Evolutionary conservation across 2,797 vertebrate species (phyloP).

Genomic region (Lerista edwardsae): DNA sequence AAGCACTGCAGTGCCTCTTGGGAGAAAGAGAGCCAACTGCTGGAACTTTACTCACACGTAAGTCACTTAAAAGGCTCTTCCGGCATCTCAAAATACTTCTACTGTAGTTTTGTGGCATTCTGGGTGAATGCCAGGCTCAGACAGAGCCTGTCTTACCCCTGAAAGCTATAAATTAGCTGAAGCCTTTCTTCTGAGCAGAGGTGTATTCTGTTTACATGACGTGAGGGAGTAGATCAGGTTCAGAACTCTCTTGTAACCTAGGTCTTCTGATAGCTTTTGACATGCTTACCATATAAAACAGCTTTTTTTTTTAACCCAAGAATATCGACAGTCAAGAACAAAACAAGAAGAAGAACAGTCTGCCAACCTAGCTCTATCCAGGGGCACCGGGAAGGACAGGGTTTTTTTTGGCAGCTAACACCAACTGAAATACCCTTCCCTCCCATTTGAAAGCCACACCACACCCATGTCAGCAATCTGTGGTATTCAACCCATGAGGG

Average conservation of each 20-base stretch:
- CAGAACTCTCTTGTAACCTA: not conserved
- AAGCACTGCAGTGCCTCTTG: not conserved
- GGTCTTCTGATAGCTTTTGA: not conserved
- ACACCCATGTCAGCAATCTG: constrained; percentile 79
- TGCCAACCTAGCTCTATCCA: constrained; percentile 14
- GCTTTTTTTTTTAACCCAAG: not conserved
- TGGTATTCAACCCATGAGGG: constrained; percentile 75
- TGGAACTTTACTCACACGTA: not conserved
- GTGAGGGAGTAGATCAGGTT: not conserved
- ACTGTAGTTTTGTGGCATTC: not conserved
- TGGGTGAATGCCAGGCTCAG: not conserved
- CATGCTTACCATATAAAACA: not conserved
- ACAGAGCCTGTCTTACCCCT: not conserved
- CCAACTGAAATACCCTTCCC: constrained; percentile 54
- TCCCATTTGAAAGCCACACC: constrained; percentile 62
- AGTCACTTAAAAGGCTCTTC: not conserved
- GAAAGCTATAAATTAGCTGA: not conserved
- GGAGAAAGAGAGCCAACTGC: not conserved
- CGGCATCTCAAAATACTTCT: not conserved
- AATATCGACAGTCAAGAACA: not conserved
- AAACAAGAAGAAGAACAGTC: not conserved
- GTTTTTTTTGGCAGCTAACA: constrained; percentile 55
- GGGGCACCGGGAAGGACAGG: constrained; percentile 56
- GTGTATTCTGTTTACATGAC: not conserved
- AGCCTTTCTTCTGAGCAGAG: not conserved